A percentile compares a stretch with the other conserved stretches of the same genome.
These are phyloP conservation scores for Aphelocoma californica DNA, from an alignment of 2,797 vertebrate genomes.

Conservation along the genomic window DNA sequence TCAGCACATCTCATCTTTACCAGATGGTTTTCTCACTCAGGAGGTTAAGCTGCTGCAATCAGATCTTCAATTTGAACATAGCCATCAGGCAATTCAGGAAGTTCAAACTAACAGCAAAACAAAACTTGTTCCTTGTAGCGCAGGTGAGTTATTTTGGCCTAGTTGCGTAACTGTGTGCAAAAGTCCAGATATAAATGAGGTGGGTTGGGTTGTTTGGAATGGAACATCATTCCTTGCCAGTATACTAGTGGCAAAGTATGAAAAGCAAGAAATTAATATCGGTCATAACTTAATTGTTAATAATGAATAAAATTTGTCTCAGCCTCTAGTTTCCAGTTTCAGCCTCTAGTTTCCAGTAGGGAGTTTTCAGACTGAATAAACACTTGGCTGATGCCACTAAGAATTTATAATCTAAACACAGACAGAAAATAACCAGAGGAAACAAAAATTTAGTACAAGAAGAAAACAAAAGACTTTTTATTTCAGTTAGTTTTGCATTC, in stretches of 20 bases:
- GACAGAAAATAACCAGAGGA: neutral
- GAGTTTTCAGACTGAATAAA: neutral
- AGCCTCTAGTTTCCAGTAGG: neutral
- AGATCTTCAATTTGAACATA: slow-evolving; percentile 82
- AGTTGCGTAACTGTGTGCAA: neutral
- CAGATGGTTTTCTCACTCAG: slow-evolving; percentile 79
- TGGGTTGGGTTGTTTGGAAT: neutral
- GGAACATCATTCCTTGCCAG: neutral
- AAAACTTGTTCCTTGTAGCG: slow-evolving; percentile 85
- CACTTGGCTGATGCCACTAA: neutral
- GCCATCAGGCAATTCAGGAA: slow-evolving; percentile 76
- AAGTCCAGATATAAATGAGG: neutral
- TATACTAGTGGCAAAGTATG: neutral
- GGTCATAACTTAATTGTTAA: neutral
- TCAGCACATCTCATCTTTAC: slow-evolving; percentile 75
- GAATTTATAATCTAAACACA: neutral
- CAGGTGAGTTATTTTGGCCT: slow-evolving; percentile 77
- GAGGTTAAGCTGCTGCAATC: slow-evolving; percentile 82
- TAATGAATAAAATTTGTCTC: neutral
- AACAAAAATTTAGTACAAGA: neutral
- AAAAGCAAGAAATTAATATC: neutral
- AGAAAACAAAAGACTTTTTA: neutral
- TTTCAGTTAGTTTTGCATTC: neutral
- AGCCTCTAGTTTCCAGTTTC: neutral
- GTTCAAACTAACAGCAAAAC: slow-evolving; percentile 58